Evolutionary conservation across 2,797 vertebrate species (phyloP).

Genomic region (Halcyon leucocephala): DNA sequence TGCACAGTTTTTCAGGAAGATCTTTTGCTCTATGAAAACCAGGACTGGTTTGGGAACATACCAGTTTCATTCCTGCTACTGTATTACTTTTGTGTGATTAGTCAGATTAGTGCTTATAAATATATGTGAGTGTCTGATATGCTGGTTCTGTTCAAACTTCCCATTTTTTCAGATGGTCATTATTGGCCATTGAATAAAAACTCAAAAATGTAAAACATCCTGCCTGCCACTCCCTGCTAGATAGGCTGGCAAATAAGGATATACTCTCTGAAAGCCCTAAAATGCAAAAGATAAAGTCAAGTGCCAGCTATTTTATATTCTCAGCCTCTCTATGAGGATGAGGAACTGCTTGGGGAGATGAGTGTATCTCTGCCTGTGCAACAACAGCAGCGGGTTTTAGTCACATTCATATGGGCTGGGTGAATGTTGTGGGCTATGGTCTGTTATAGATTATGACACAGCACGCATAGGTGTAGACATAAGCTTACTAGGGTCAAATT

Average conservation of each 20-base stretch:
- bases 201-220: background rate
- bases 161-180: background rate
- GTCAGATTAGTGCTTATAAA: background rate
- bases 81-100: background rate
- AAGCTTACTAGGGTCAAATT: background rate
- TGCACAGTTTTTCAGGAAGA: background rate
- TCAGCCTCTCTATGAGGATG: background rate
- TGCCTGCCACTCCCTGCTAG: background rate
- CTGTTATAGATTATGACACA: background rate
- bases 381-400: background rate
- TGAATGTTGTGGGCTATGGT: background rate
- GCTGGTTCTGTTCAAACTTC: background rate
- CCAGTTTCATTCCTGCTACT: background rate
- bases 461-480: background rate
- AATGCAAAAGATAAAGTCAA: background rate
- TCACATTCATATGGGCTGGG: background rate
- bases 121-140: background rate
- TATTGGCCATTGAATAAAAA: background rate
- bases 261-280: background rate
- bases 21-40: background rate
- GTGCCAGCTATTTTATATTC: background rate
- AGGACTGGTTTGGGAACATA: background rate
- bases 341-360: background rate
- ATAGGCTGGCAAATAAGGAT: background rate
- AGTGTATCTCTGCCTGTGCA: background rate